Percentiles rank a stretch among this genome's conserved stretches.
These are phyloP conservation scores for Vanessa atalanta DNA, from an alignment of 1,140 invertebrate species.

Conservation along the genomic window DNA sequence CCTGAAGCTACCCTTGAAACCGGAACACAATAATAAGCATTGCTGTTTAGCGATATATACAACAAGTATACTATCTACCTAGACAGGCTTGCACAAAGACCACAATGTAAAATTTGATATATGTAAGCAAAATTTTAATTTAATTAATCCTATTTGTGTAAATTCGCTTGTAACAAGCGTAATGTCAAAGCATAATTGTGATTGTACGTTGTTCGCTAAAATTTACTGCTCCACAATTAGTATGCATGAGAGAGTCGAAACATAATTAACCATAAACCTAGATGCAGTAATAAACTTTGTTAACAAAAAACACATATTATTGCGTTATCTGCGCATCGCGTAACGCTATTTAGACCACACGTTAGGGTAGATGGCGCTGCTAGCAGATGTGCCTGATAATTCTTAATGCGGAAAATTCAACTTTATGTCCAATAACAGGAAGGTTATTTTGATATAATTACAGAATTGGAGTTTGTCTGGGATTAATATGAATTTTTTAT, in stretches of 20 bases:
- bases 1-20: too few relatives aligned
- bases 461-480: neutral
- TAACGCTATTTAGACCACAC: neutral
- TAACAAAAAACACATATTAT: conserved; percentile 9
- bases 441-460: neutral
- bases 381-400: neutral
- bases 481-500: too few relatives aligned
- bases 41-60: too few relatives aligned
- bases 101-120: too few relatives aligned
- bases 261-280: conserved; percentile 25
- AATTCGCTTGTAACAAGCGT: neutral
- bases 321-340: neutral
- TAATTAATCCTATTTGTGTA: neutral
- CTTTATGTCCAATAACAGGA: neutral
- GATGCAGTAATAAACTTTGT: conserved; percentile 6
- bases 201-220: conserved; percentile 1
- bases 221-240: conserved; percentile 15
- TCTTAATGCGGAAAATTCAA: neutral
- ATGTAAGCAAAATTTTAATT: neutral
- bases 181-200: conserved; percentile 10
- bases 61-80: too few relatives aligned
- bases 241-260: conserved; percentile 18
- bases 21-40: too few relatives aligned
- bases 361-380: neutral
- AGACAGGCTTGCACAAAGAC: too few relatives aligned